phyloP scores from a whole-genome alignment of 2,113 vertebrate species.

The Phyllopteryx taeniolatus region DNA sequence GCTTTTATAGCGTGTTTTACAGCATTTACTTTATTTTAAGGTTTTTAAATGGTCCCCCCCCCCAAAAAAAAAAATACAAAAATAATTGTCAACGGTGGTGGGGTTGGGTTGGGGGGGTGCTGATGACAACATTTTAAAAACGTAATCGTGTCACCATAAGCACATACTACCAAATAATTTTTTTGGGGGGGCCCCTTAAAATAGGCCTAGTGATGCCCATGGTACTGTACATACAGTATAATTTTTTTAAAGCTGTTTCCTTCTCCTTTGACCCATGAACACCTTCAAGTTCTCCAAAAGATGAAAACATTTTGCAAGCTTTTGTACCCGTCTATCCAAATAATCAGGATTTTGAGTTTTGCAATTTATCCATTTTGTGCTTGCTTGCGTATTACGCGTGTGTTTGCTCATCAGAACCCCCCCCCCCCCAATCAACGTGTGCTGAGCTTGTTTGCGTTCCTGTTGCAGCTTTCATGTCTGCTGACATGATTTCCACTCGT shows the following conservation, averaged over 20 bases:
- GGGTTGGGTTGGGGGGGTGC: too few species aligned
- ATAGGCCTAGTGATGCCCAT: too few species aligned
- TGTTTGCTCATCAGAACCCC: neutral
- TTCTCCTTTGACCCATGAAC: neutral
- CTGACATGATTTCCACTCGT: neutral
- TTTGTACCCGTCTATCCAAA: neutral
- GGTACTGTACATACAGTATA: too few species aligned
- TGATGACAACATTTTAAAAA: too few species aligned
- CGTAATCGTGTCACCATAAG: too few species aligned
- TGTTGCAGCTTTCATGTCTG: constrained; percentile 31
- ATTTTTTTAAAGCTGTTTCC: neutral
- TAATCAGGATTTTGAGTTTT: neutral
- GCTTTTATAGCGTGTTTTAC: too few species aligned
- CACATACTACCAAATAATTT: too few species aligned
- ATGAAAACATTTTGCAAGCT: neutral
- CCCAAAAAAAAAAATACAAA: too few species aligned
- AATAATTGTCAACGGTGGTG: too few species aligned
- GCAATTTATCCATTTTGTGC: neutral
- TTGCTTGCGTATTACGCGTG: neutral
- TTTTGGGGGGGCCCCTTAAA: too few species aligned
- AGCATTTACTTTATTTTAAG: too few species aligned
- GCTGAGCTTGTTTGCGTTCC: constrained; percentile 23
- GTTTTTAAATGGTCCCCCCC: too few species aligned
- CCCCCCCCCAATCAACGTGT: constrained; percentile 7
- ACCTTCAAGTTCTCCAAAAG: neutral